Evolutionary conservation across 1,140 invertebrate species (phyloP).

Genomic region (Ceratosolen solmsi): DNA sequence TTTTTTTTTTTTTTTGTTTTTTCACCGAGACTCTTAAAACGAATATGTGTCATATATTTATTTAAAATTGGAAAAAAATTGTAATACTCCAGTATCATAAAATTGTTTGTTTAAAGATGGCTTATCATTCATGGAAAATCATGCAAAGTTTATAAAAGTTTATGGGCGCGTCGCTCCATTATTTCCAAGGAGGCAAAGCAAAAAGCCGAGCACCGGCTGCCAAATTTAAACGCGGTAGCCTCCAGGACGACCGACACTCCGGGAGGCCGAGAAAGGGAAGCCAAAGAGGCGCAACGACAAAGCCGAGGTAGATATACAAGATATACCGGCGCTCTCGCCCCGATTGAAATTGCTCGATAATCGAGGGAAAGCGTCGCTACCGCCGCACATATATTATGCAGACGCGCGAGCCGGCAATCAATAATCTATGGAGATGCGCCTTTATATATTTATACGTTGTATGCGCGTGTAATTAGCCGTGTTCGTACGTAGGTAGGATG

Average conservation of each 20-base stretch:
- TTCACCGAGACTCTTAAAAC: too few relatives aligned
- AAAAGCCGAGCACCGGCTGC: background rate
- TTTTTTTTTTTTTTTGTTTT: too few relatives aligned
- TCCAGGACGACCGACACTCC: too few relatives aligned
- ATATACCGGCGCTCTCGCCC: background rate
- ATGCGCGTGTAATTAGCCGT: background rate
- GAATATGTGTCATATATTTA: too few relatives aligned
- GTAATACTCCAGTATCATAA: background rate
- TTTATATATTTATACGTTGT: background rate
- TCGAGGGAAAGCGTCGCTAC: slow-evolving; percentile 29
- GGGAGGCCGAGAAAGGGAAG: background rate
- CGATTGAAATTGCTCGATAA: slow-evolving; percentile 33
- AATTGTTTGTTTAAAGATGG: background rate
- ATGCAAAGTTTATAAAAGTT: background rate
- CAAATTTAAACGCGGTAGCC: too few relatives aligned
- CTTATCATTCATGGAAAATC: background rate
- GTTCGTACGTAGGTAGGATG: background rate
- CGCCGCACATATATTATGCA: background rate
- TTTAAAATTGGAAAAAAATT: too few relatives aligned
- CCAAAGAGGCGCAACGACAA: background rate
- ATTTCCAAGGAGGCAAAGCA: background rate
- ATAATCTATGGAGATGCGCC: slow-evolving; percentile 9
- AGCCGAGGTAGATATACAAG: background rate
- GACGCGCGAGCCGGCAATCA: background rate
- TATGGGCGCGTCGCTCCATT: background rate